phyloP scores from a whole-genome alignment of 2,113 vertebrate species.

The Mormyrus iriodes region DNA sequence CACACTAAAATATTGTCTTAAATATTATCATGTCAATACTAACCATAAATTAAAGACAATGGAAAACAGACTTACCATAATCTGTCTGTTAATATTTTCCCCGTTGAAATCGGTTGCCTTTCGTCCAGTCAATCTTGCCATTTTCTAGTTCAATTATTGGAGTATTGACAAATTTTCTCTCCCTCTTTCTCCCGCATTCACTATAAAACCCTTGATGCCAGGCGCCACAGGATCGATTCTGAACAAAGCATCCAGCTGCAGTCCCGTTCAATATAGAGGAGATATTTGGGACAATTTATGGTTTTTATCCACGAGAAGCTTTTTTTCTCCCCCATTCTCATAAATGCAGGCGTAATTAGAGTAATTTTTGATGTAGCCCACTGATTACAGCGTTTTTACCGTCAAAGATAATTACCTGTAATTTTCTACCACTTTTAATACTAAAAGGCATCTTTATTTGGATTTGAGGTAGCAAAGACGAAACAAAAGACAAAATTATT shows the following conservation, averaged over 20 bases:
- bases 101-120: constrained; percentile 53
- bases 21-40: constrained; percentile 56
- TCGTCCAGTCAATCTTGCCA: constrained; percentile 83
- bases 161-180: constrained; percentile 91
- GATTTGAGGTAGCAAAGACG: constrained; percentile 98
- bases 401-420: constrained; percentile 99
- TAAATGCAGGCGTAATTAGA: constrained; percentile 99
- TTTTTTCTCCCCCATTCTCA: constrained; percentile 92
- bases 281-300: constrained; percentile 99
- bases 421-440: constrained; percentile 99
- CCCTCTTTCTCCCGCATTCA: constrained; percentile 90
- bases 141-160: constrained; percentile 96
- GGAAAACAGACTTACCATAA: constrained; percentile 94
- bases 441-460: constrained; percentile 99
- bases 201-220: constrained; percentile 90
- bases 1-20: constrained; percentile 23
- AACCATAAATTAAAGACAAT: constrained; percentile 80
- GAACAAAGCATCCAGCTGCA: constrained; percentile 99
- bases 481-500: constrained; percentile 99
- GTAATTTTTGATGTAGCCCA: constrained; percentile 99
- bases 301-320: constrained; percentile 99
- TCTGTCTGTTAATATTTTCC: constrained; percentile 47
- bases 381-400: constrained; percentile 99
- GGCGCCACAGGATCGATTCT: constrained; percentile 96
- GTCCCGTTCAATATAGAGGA: constrained; percentile 99